Percentiles rank a stretch among this genome's conserved stretches.
phyloP scores from a whole-genome alignment of 2,797 vertebrate species.

The Sebastes miniatus region DNA sequence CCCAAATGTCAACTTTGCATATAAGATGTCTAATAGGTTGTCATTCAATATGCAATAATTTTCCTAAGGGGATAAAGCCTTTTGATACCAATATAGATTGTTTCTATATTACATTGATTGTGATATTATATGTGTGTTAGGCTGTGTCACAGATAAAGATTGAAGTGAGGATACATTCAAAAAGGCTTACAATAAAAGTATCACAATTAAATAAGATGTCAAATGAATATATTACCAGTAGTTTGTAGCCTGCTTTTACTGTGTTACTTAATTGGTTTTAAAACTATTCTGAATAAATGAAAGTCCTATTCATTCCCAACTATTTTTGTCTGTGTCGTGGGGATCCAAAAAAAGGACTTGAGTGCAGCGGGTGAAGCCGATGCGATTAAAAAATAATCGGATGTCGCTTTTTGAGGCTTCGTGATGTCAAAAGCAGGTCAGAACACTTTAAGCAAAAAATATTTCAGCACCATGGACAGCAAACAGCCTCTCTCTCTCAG shows the following conservation, averaged over 20 bases:
- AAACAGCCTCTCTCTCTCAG: neutral
- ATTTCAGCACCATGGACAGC: conserved; percentile 52
- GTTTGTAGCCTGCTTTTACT: neutral
- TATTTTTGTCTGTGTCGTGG: neutral
- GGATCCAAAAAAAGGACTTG: neutral
- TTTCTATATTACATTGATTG: no score
- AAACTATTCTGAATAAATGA: neutral
- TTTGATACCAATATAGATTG: neutral
- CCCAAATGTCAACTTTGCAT: conserved; percentile 5
- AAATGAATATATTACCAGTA: neutral
- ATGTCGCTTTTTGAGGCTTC: conserved; percentile 7
- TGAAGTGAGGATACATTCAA: neutral
- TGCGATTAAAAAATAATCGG: conserved; percentile 41
- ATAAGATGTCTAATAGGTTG: neutral
- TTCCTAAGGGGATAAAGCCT: neutral
- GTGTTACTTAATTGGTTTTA: neutral
- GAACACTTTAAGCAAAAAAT: neutral
- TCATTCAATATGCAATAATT: conserved; percentile 1
- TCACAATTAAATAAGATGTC: neutral
- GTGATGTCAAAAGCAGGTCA: conserved; percentile 2
- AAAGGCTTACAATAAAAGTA: neutral
- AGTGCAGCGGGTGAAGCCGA: neutral
- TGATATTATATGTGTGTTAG: neutral
- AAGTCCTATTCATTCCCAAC: neutral
- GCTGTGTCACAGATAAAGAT: neutral